Base-by-base conservation (phyloP, 1,140 invertebrate species). In the Drosophila sulfurigaster region DNA sequence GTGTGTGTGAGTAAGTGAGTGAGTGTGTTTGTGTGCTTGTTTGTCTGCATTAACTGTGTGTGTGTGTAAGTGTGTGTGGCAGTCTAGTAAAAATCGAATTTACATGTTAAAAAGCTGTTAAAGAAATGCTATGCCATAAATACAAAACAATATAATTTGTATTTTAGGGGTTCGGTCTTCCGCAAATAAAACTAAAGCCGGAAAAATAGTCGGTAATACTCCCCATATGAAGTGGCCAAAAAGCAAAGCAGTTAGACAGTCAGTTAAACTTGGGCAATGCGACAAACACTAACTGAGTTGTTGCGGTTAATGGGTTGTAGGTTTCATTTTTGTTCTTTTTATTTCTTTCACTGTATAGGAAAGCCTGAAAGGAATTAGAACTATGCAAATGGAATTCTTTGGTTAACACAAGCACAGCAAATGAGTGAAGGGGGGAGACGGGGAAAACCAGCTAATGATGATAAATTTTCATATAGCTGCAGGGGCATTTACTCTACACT, bases 61-160 rank as follows among this genome's bases (percentile, higher is more conserved):
- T 58, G 41, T 64, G 46, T 48, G 54, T 51, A 2, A 2, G 67
- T 51, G 45, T 74, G 54, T 68, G 15, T 65, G 43, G 35, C 28
- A 13, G 63, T 60, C 79, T 70, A 81, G 62, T 73, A 72, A 75
- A 83, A 89, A 74, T 88, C 85, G 85, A 89, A 89, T 85, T 83
- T 89, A 89, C 85, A 89, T 88, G 85, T 78, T 88, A 85, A 89
- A 89, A 70, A 57, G 81, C 85, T 85, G 85, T 89, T 73, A 79
- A 81, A 88, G 73, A 71, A 82, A 78, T 80, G 72, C 51, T 81
- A 59, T 49, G 57, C 69, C 69, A 79, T 87, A 88, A 82, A 88
- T 82, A 80, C 70, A 41, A 89, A 70, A 80, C 87, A 83, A 88
- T 80, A 73, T 73, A 70, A 78, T 72, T 67, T 76, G 46, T 76